Evolutionary conservation across 2,797 vertebrate genomes (phyloP).

Genomic region (Australoheros facetus): DNA sequence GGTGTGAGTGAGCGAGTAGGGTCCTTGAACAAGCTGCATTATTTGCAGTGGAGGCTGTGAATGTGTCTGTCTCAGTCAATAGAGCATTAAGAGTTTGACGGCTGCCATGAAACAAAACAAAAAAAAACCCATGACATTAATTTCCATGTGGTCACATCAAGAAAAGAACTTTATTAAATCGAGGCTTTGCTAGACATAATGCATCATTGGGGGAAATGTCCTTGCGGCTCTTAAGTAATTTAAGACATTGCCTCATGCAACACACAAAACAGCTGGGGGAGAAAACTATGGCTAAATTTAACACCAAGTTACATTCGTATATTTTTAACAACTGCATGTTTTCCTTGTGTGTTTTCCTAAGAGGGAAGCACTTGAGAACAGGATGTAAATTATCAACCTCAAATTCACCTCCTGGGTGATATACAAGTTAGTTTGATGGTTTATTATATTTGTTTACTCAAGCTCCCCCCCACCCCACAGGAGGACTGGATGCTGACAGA

Average conservation of each 20-base stretch:
- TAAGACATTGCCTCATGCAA: conserved; percentile 1
- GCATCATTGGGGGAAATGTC: not conserved
- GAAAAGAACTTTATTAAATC: not conserved
- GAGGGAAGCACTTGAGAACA: not conserved
- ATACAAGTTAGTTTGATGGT: not conserved
- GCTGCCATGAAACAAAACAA: not conserved
- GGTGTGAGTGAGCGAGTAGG: conserved; percentile 31
- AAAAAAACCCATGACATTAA: not conserved
- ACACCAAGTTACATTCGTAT: not conserved
- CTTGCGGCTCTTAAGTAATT: not conserved
- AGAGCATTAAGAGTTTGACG: not conserved
- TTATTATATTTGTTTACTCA: not conserved
- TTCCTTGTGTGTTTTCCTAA: not conserved
- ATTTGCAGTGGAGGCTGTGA: conserved; percentile 18
- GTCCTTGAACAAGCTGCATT: conserved; percentile 20
- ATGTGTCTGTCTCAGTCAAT: conserved; percentile 28
- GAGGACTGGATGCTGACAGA: too few relatives aligned
- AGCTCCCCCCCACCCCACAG: too few relatives aligned
- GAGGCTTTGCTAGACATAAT: not conserved
- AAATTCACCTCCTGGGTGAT: not conserved
- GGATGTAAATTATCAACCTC: not conserved
- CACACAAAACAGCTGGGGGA: not conserved
- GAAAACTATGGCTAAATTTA: not conserved
- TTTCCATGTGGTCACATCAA: conserved; percentile 2
- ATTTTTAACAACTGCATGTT: not conserved